A percentile compares a stretch with the other conserved stretches of the same genome.
Conservation (phyloP, 2,888 invertebrate genomes). For the Beris morrisii region DNA sequence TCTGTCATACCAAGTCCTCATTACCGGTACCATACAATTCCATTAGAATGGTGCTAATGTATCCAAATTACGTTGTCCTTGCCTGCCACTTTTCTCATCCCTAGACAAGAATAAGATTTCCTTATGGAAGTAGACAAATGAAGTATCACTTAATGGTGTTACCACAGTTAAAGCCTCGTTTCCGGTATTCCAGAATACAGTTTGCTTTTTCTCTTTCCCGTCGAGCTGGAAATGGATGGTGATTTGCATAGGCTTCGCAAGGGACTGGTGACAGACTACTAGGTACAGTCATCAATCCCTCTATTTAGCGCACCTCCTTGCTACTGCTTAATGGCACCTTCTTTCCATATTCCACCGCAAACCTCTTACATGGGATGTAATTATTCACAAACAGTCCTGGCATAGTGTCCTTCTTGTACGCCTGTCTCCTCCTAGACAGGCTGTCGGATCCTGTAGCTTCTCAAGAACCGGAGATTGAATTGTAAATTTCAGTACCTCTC, state of each 20-base stretch:
- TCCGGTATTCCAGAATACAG: constrained; percentile 13
- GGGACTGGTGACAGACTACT: too few species aligned
- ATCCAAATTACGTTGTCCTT: constrained; percentile 22
- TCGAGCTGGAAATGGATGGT: neutral
- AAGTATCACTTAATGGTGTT: constrained; percentile 39
- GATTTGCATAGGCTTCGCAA: neutral
- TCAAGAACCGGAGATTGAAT: constrained; percentile 20
- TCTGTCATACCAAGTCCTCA: constrained; percentile 10
- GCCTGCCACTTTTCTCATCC: neutral
- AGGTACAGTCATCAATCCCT: too few species aligned
- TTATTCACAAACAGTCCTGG: constrained; percentile 22
- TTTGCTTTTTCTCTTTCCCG: neutral
- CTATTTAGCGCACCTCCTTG: too few species aligned
- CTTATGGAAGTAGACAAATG: constrained; percentile 26
- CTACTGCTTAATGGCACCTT: neutral
- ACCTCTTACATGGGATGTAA: neutral
- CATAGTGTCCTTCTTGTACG: neutral
- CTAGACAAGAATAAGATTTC: neutral
- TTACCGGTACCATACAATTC: neutral
- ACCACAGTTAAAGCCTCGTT: constrained; percentile 30
- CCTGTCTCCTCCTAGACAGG: neutral
- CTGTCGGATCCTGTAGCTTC: too few species aligned
- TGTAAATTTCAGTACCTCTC: constrained; percentile 19
- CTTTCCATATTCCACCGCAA: neutral
- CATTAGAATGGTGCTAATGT: constrained; percentile 24